Percentiles rank a stretch among this genome's conserved stretches.
Evolutionary conservation across 2,888 invertebrate genomes (phyloP).

Genomic region (Zele albiditarsus): DNA sequence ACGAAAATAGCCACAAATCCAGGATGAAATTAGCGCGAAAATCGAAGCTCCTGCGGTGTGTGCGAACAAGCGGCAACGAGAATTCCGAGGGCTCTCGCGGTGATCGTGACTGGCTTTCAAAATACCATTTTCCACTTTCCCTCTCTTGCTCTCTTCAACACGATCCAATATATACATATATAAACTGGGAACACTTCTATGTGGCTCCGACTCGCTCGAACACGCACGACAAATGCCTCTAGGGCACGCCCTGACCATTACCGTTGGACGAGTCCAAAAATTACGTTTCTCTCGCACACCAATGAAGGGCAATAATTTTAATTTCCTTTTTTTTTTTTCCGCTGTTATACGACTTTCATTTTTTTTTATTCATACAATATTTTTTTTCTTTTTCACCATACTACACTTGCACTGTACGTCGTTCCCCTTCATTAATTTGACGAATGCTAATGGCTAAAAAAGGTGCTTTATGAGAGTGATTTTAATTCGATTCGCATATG

Average conservation of each 20-base stretch:
- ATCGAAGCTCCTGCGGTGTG: slow-evolving; percentile 21
- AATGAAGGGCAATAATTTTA: slow-evolving; percentile 24
- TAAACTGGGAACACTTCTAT: slow-evolving; percentile 20
- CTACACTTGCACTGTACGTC: not conserved
- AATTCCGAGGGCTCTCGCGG: slow-evolving; percentile 2
- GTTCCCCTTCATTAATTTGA: not conserved
- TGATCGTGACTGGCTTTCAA: slow-evolving; percentile 30
- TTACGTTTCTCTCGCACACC: slow-evolving; percentile 19
- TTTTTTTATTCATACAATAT: not conserved
- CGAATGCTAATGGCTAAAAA: not conserved
- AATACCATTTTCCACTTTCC: slow-evolving; percentile 15
- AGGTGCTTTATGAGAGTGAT: not conserved
- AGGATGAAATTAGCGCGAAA: slow-evolving; percentile 28
- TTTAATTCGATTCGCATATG: slow-evolving; percentile 1
- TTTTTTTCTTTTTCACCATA: not conserved
- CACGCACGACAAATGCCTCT: slow-evolving; percentile 27
- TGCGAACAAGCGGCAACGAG: slow-evolving; percentile 18
- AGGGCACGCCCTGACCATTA: slow-evolving; percentile 31
- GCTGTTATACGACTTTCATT: not conserved
- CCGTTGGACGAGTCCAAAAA: slow-evolving; percentile 26
- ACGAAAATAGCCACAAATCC: slow-evolving; percentile 22
- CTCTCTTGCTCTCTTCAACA: not conserved
- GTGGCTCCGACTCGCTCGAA: slow-evolving; percentile 14
- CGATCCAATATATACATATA: slow-evolving; percentile 1
- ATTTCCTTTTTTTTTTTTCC: not conserved